These are phyloP conservation scores for Mallotus villosus DNA, from an alignment of 2,797 vertebrate genomes.

Conservation along the genomic window DNA sequence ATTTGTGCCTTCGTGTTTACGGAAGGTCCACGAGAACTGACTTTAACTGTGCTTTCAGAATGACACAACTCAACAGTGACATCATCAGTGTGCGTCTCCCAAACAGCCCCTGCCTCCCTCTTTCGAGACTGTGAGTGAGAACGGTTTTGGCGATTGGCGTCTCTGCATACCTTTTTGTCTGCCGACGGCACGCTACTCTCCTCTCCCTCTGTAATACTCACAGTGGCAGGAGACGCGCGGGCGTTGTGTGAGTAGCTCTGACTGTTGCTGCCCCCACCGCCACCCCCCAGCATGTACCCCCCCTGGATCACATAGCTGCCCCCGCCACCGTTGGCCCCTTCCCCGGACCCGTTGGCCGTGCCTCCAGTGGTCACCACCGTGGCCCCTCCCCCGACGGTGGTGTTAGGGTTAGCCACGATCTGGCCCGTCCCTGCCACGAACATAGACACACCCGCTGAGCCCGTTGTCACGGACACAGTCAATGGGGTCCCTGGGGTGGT, in stretches of 20 bases:
- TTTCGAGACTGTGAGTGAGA: slow-evolving; percentile 11
- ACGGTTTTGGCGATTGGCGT: slow-evolving; percentile 61
- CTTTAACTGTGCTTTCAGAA: slow-evolving; percentile 70
- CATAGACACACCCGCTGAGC: slow-evolving; percentile 83
- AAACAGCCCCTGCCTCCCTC: slow-evolving; percentile 8
- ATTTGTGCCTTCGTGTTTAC: neutral
- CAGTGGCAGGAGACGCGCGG: slow-evolving; percentile 91
- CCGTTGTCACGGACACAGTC: slow-evolving; percentile 78
- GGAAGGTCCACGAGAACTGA: too few species aligned
- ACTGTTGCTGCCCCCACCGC: slow-evolving; percentile 68
- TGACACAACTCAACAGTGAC: slow-evolving; percentile 65
- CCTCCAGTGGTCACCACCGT: slow-evolving; percentile 79
- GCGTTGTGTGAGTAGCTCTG: slow-evolving; percentile 90
- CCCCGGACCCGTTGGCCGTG: slow-evolving; percentile 76
- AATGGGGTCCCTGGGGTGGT: slow-evolving; percentile 84
- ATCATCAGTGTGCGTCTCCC: slow-evolving; percentile 54
- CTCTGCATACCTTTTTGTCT: slow-evolving; percentile 86
- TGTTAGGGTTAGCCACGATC: slow-evolving; percentile 73
- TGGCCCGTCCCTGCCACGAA: slow-evolving; percentile 83
- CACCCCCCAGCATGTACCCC: slow-evolving; percentile 87
- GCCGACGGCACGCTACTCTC: slow-evolving; percentile 84
- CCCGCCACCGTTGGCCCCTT: slow-evolving; percentile 71
- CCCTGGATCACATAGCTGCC: slow-evolving; percentile 93
- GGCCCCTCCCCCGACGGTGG: slow-evolving; percentile 61
- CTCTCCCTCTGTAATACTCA: slow-evolving; percentile 87